A percentile compares a stretch with the other conserved stretches of the same genome.
These are phyloP conservation scores for Agriopis leucophaearia DNA, from an alignment of 2,888 invertebrate species.

Conservation along the genomic window DNA sequence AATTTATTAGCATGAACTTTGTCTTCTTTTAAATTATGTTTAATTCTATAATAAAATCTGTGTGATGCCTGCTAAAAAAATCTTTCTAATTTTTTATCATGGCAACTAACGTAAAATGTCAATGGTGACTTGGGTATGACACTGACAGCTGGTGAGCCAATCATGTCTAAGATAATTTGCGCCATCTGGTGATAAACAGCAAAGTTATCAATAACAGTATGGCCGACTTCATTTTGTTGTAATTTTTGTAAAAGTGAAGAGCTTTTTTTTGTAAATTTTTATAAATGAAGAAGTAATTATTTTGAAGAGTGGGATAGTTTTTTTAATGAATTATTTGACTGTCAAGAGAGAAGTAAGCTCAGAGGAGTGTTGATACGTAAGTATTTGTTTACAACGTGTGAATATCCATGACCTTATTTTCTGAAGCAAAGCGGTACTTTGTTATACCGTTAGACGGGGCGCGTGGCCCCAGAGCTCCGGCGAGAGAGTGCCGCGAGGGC, in stretches of 20 bases:
- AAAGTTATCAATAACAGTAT: conserved; percentile 71
- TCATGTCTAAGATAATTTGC: conserved; percentile 55
- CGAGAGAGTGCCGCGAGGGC: conserved; percentile 74
- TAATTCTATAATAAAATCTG: conserved; percentile 5
- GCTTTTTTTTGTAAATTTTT: conserved; percentile 57
- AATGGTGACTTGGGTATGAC: not conserved
- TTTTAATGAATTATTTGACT: conserved; percentile 27
- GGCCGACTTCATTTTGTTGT: conserved; percentile 73
- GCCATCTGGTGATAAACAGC: conserved; percentile 72
- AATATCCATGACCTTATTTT: conserved; percentile 83
- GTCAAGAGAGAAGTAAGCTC: conserved; percentile 36
- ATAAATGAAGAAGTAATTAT: conserved; percentile 45
- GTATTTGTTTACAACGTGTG: conserved; percentile 68
- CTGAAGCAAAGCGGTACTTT: conserved; percentile 81
- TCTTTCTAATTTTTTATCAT: conserved; percentile 10
- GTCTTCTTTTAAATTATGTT: not conserved
- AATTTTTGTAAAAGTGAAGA: conserved; percentile 67
- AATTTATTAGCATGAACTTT: conserved; percentile 27
- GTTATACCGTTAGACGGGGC: conserved; percentile 80
- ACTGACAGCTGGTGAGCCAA: conserved; percentile 54
- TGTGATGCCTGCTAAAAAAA: conserved; percentile 2
- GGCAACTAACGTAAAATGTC: not conserved
- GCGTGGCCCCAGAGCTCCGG: conserved; percentile 75
- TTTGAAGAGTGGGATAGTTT: conserved; percentile 37
- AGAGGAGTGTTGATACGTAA: conserved; percentile 62